Conservation (phyloP, 2,797 vertebrate species). For the Lepilemur ruficaudatus region DNA sequence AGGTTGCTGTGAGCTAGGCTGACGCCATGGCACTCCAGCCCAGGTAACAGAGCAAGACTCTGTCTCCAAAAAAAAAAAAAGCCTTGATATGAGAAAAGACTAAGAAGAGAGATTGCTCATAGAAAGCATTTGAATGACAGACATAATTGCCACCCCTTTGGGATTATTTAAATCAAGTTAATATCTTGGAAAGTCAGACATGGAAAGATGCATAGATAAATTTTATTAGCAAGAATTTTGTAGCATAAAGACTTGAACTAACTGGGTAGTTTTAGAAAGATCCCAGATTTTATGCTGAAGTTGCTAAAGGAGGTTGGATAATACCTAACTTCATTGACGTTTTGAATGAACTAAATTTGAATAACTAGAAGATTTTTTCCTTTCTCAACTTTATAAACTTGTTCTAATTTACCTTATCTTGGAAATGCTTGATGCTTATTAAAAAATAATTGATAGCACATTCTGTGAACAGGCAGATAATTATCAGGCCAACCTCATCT, state of each 20-base stretch:
- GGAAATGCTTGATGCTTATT: neutral
- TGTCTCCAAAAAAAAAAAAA: conserved; percentile 9
- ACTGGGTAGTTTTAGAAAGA: conserved; percentile 40
- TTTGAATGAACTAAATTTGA: conserved; percentile 56
- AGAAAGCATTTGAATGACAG: neutral
- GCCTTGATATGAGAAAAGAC: neutral
- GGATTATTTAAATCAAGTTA: conserved; percentile 37
- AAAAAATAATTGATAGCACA: neutral
- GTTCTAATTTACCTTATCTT: conserved; percentile 56
- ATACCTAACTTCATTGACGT: conserved; percentile 10
- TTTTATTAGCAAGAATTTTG: conserved; percentile 36
- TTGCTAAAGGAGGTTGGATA: conserved; percentile 34
- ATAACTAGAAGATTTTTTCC: conserved; percentile 48
- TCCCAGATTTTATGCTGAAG: conserved; percentile 31
- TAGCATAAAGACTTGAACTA: conserved; percentile 17
- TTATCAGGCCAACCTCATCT: neutral
- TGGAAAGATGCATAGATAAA: neutral
- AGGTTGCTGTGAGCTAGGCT: too few species aligned
- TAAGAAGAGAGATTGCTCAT: neutral
- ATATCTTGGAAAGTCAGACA: neutral
- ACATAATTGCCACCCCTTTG: neutral
- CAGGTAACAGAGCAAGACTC: too few species aligned
- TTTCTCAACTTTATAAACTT: conserved; percentile 35
- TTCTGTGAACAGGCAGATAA: conserved; percentile 52
- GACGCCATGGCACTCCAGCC: too few species aligned